Evolutionary conservation across 2,113 vertebrate species (phyloP).

Genomic region (Oncorhynchus kisutch): DNA sequence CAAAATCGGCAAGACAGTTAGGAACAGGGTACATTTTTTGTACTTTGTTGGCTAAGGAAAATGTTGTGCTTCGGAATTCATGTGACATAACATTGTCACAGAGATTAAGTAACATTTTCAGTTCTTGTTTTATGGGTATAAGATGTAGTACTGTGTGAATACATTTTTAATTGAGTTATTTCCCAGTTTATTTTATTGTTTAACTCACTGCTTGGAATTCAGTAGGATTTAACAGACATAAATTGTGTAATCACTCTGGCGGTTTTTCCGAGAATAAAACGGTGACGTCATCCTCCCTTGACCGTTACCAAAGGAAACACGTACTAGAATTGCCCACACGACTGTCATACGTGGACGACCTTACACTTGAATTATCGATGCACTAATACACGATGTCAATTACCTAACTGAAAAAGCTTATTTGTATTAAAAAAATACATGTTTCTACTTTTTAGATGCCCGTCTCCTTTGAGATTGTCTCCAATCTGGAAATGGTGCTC

Average conservation of each 20-base stretch:
- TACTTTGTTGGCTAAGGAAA: background rate
- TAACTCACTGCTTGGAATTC: background rate
- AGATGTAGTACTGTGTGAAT: background rate
- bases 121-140: background rate
- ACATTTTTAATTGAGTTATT: no score
- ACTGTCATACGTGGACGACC: slow-evolving; percentile 29
- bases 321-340: slow-evolving; percentile 39
- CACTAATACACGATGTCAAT: slow-evolving; percentile 2
- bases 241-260: background rate
- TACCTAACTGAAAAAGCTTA: background rate
- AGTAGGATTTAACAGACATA: slow-evolving; percentile 22
- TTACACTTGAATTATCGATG: slow-evolving; percentile 28
- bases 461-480: no score
- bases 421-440: slow-evolving; percentile 2
- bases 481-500: background rate
- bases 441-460: no score
- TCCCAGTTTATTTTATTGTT: background rate
- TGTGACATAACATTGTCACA: background rate
- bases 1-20: background rate
- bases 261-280: slow-evolving; percentile 28
- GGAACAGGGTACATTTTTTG: background rate
- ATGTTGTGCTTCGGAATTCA: background rate
- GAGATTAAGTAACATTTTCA: background rate
- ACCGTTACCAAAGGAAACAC: slow-evolving; percentile 52
- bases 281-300: slow-evolving; percentile 77